Evolutionary conservation across 2,113 vertebrate species (phyloP).

Genomic region (Numenius arquata): DNA sequence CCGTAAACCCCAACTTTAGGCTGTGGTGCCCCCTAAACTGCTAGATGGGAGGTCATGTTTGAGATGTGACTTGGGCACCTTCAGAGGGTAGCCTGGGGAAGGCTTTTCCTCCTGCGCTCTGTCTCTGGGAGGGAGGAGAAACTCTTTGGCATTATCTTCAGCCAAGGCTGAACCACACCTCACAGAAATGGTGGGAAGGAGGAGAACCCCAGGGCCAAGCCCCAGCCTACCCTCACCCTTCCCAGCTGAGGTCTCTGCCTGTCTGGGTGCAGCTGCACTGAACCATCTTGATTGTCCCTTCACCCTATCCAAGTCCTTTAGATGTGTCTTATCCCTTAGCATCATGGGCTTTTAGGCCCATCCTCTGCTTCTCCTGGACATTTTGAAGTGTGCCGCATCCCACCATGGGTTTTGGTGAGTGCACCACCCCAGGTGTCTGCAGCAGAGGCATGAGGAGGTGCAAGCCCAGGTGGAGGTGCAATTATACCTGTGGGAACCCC

Average conservation of each 20-base stretch:
- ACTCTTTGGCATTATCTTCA: background rate
- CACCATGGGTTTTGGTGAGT: background rate
- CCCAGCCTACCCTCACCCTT: background rate
- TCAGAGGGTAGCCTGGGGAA: background rate
- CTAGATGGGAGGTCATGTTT: background rate
- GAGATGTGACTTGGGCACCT: background rate
- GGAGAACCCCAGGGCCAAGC: background rate
- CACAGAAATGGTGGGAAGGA: background rate
- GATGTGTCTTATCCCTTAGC: background rate
- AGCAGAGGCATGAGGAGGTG: background rate
- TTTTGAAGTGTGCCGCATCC: background rate
- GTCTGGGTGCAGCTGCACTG: background rate
- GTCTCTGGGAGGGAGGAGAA: background rate
- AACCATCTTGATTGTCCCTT: background rate
- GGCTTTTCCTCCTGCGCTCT: background rate
- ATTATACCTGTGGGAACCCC: background rate
- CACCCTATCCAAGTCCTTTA: background rate
- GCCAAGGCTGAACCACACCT: background rate
- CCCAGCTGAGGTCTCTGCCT: background rate
- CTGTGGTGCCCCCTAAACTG: background rate
- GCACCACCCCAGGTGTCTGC: background rate
- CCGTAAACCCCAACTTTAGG: background rate
- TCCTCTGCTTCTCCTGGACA: background rate
- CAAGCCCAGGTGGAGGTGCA: background rate
- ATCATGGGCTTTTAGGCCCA: fast-evolving